Evolutionary conservation across 2,113 vertebrate genomes (phyloP), one percentile per base, ranked within the genome.

Genomic region (Corythoichthys intestinalis): DNA sequence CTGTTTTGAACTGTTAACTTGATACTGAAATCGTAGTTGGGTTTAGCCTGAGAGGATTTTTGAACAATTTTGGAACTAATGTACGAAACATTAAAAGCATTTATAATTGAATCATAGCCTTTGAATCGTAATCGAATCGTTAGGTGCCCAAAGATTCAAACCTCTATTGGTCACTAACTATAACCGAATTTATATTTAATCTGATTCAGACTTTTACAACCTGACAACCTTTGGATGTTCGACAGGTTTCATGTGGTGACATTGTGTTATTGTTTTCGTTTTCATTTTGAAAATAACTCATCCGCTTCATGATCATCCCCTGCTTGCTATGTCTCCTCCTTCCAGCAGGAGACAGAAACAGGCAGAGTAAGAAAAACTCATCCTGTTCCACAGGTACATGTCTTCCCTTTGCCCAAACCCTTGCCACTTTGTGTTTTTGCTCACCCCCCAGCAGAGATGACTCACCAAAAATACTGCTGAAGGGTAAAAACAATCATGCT

Each of bases 271-370:
- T 77, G n/a, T 37, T 60, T 70, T 57, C 20, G 2, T 4, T 71
- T 83, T 64, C 14, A 34, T 57, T 39, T 63, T 71, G 60, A n/a
- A 72, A 76, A 65, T 81, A 76, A 86, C 12, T 67, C 44, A 54
- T 85, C 17, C 69, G 59, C 47, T 90, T 85, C 70, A 92, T 91
- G 75, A 94, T 89, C 93, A 69, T 62, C 37, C 54, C 68, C 34
- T 50, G 62, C 15, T 17, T 62, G 74, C 67, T 75, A 75, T 91
- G 86, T 93, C 90, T 92, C 63, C 3, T 37, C 35, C 28, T 4
- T 62, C 82, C 94, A 92, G 94, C 96, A 98, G 94, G 94, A 92
- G 85, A 96, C 95, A 92, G 93, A 89, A 90, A 92, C 92, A 89
- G 92, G 91, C 79, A 94, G 91, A 92, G 90, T 94, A 94, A 94